Evolutionary conservation across 2,113 vertebrate species (phyloP).

Genomic region (Mus pahari): DNA sequence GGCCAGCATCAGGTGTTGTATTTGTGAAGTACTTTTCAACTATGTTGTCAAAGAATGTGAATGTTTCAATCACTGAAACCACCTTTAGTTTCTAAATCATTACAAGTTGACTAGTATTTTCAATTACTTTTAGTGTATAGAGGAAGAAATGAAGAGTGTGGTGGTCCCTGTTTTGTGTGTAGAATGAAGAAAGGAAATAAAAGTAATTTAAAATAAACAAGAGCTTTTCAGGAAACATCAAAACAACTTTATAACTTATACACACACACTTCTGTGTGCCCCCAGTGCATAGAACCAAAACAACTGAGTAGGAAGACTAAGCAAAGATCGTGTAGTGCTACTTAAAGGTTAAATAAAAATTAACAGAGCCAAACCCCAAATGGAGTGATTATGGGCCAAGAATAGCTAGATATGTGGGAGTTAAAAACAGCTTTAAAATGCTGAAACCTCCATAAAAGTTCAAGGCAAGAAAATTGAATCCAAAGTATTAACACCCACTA

Average conservation of each 20-base stretch:
- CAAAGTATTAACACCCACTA: conserved; percentile 60
- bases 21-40: conserved; percentile 16
- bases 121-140: neutral
- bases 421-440: conserved; percentile 58
- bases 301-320: conserved; percentile 47
- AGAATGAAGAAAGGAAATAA: conserved; percentile 29
- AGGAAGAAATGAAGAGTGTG: conserved; percentile 1
- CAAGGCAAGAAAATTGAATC: conserved; percentile 55
- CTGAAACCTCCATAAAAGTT: conserved; percentile 60
- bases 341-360: conserved; percentile 62
- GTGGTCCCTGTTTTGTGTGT: neutral
- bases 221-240: neutral
- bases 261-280: neutral
- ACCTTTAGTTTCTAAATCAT: conserved; percentile 25
- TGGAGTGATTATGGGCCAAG: conserved; percentile 43
- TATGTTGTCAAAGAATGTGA: neutral
- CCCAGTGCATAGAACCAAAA: neutral
- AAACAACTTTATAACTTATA: neutral
- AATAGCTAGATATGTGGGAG: conserved; percentile 66
- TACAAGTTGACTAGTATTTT: conserved; percentile 26
- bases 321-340: conserved; percentile 30
- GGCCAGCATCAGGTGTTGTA: neutral
- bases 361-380: conserved; percentile 46
- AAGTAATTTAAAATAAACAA: conserved; percentile 36
- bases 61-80: neutral